Evolutionary conservation across 2,888 invertebrate genomes (phyloP).

Genomic region (Loripinus fragilis): DNA sequence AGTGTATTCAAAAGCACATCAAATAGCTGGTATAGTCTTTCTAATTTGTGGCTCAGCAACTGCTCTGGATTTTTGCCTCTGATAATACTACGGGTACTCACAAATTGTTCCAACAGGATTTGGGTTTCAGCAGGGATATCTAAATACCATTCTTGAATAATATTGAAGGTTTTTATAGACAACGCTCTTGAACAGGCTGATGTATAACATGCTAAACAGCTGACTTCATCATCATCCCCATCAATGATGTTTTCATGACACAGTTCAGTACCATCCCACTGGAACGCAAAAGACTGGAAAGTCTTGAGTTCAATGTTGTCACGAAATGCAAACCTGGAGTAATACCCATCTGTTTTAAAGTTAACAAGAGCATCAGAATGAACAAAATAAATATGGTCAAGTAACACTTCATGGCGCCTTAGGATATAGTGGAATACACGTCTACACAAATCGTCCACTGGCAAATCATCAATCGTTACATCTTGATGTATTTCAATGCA

Average conservation of each 20-base stretch:
- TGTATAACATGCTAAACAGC: constrained; percentile 9
- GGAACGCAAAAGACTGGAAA: background rate
- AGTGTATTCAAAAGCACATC: constrained; percentile 5
- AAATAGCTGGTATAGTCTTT: constrained; percentile 9
- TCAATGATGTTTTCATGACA: background rate
- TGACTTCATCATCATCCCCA: background rate
- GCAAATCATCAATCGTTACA: no score
- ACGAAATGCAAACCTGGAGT: no score
- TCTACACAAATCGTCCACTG: no score
- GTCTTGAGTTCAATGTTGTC: background rate
- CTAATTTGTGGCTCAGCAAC: constrained; percentile 1
- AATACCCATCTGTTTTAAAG: no score
- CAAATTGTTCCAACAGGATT: constrained; percentile 12
- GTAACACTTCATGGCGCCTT: no score
- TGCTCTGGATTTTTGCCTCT: background rate
- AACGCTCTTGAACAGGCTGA: constrained; percentile 4
- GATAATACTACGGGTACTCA: constrained; percentile 1
- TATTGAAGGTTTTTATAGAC: background rate
- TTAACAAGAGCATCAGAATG: no score
- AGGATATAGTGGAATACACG: no score
- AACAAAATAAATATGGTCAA: no score
- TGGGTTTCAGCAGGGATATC: no score
- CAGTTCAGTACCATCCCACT: background rate
- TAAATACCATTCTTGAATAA: constrained; percentile 18
- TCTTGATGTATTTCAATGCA: no score